phyloP scores from a whole-genome alignment of 2,888 invertebrate species.

The Heliconius sara region DNA sequence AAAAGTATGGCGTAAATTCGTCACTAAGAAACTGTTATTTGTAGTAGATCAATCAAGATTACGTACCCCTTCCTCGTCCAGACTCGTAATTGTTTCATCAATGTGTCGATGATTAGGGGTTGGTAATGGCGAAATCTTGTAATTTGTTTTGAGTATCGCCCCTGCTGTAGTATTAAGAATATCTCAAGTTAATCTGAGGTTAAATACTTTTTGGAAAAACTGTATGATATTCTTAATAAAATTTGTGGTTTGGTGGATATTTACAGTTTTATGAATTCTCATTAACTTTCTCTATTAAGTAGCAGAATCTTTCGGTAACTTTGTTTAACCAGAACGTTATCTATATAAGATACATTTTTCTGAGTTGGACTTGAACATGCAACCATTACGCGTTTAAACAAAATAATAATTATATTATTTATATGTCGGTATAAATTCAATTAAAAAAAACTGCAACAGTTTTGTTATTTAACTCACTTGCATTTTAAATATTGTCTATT shows the following conservation, averaged over 20 bases:
- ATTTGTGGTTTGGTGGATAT: background rate
- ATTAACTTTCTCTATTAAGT: too few species aligned
- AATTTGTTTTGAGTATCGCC: conserved; percentile 46
- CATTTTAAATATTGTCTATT: conserved; percentile 12
- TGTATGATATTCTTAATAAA: too few species aligned
- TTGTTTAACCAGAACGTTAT: too few species aligned
- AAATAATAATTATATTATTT: too few species aligned
- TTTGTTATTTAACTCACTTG: background rate
- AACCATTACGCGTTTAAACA: too few species aligned
- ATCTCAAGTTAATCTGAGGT: background rate
- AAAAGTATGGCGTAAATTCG: conserved; percentile 50
- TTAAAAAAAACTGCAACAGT: background rate
- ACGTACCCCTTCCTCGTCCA: conserved; percentile 61
- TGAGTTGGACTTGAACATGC: too few species aligned
- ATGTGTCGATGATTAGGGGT: conserved; percentile 76
- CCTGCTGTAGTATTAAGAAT: background rate
- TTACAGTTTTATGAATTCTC: background rate
- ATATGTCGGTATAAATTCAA: too few species aligned
- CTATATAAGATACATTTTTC: too few species aligned
- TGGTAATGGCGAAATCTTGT: conserved; percentile 59
- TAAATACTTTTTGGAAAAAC: too few species aligned
- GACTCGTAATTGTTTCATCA: conserved; percentile 72
- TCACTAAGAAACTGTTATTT: conserved; percentile 65
- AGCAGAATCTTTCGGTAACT: too few species aligned
- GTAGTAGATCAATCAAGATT: conserved; percentile 82